These are phyloP conservation scores for Sinelater perroti DNA, from an alignment of 2,888 invertebrate genomes.

Conservation along the genomic window DNA sequence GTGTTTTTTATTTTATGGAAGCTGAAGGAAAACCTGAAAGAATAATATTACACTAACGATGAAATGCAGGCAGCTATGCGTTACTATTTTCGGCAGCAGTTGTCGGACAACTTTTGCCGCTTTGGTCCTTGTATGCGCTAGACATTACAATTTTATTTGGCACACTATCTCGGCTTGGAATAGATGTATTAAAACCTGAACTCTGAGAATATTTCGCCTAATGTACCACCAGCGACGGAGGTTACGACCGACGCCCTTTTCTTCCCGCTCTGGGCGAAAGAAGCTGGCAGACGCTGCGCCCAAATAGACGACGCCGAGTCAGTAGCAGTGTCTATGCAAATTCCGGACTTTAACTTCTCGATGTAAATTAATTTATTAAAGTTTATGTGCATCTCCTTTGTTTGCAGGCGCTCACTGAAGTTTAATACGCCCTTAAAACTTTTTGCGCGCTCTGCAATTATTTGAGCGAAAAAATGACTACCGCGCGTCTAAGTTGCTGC, in stretches of 20 bases:
- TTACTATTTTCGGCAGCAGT: no score
- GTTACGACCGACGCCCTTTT: slow-evolving; percentile 24
- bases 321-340: slow-evolving; percentile 14
- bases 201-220: slow-evolving; percentile 16
- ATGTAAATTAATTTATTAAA: slow-evolving; percentile 29
- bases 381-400: slow-evolving; percentile 22
- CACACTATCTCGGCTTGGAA: slow-evolving; percentile 10
- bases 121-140: no score
- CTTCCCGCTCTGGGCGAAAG: slow-evolving; percentile 1
- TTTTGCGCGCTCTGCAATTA: slow-evolving; percentile 17
- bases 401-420: slow-evolving; percentile 9
- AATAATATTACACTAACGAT: no score
- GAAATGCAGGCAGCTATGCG: no score
- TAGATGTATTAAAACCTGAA: slow-evolving; percentile 20
- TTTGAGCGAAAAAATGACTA: slow-evolving; percentile 15
- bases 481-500: slow-evolving; percentile 8
- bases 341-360: slow-evolving; percentile 7
- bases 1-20: no score
- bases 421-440: slow-evolving; percentile 18
- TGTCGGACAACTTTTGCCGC: no score
- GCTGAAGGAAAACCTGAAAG: no score
- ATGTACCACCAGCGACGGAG: slow-evolving; percentile 19
- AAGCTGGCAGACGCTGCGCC: slow-evolving; percentile 4
- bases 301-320: slow-evolving; percentile 3
- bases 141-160: slow-evolving; percentile 25